Base-by-base conservation (phyloP, 1,140 invertebrate species). In the Eueides isabella region DNA sequence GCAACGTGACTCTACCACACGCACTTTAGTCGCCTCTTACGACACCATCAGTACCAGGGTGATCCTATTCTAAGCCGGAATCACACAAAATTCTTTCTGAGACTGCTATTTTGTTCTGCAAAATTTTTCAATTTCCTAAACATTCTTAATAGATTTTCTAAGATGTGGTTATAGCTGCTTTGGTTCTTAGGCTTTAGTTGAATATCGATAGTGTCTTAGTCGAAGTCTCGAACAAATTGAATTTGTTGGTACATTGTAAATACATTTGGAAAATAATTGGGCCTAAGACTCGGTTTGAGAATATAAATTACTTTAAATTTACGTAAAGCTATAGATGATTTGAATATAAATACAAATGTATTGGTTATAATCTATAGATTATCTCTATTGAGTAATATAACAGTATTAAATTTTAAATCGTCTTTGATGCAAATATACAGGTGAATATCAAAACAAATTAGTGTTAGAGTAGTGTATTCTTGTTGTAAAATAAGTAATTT, bases 31-130 rank as follows among this genome's bases (percentile, higher is more conserved):
- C n/a, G n/a, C n/a, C n/a, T n/a, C n/a, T n/a, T n/a, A n/a, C n/a
- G n/a, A n/a, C n/a, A n/a, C n/a, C n/a, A n/a, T n/a, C n/a, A n/a
- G n/a, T n/a, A n/a, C n/a, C n/a, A n/a, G n/a, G n/a, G n/a, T n/a
- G n/a, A n/a, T n/a, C n/a, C n/a, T n/a, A n/a, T n/a, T n/a, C n/a
- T n/a, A n/a, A n/a, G n/a, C n/a, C n/a, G n/a, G n/a, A n/a, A n/a
- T n/a, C n/a, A n/a, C n/a, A n/a, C n/a, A n/a, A n/a, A n/a, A n/a
- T n/a, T n/a, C n/a, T n/a, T n/a, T n/a, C 41, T 30, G n/a, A 29
- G 28, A 67, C 41, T 48, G 41, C 41, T 48, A 30, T 67, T 67
- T 67, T 55, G 66, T 67, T 67, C 30, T n/a, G 66, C 41, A 6
- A 28, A 31, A 31, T 67, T 67, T 19, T 41, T 30, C 29, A 30